These are phyloP conservation scores for Heliconius hewitsoni DNA, from an alignment of 1,140 invertebrate genomes.

Conservation along the genomic window DNA sequence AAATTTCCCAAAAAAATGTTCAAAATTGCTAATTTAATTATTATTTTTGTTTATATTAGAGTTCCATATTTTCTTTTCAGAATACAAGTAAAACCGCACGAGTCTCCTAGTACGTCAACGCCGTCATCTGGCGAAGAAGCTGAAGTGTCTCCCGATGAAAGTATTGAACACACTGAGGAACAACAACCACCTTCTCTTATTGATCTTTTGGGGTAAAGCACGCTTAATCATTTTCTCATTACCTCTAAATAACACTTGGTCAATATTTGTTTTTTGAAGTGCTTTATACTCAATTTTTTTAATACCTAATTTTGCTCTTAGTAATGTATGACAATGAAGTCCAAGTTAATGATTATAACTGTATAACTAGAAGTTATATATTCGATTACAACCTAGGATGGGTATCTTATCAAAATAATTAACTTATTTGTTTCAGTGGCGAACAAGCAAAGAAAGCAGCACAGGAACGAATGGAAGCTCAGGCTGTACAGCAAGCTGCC, in stretches of 20 bases:
- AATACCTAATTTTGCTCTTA: no score
- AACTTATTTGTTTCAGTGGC: constrained; percentile 81
- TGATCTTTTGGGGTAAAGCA: constrained; percentile 86
- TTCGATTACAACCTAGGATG: neutral
- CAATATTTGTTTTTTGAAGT: no score
- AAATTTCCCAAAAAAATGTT: no score
- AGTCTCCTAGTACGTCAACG: constrained; percentile 84
- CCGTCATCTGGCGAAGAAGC: constrained; percentile 86
- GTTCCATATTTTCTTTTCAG: constrained; percentile 44
- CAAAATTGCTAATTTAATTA: no score
- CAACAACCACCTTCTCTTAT: constrained; percentile 85
- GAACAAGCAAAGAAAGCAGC: constrained; percentile 91
- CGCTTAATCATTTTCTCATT: no score
- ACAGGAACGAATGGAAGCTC: constrained; percentile 89
- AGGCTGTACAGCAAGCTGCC: constrained; percentile 91
- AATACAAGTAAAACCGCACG: constrained; percentile 87
- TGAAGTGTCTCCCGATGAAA: constrained; percentile 81
- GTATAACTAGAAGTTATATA: neutral
- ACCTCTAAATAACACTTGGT: no score
- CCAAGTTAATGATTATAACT: no score
- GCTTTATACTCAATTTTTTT: no score
- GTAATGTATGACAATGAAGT: no score
- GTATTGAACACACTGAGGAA: constrained; percentile 74
- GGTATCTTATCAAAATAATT: neutral
- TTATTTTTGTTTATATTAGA: no score